Evolutionary conservation across 1,140 invertebrate genomes (phyloP).

Genomic region (Sinella curviseta): DNA sequence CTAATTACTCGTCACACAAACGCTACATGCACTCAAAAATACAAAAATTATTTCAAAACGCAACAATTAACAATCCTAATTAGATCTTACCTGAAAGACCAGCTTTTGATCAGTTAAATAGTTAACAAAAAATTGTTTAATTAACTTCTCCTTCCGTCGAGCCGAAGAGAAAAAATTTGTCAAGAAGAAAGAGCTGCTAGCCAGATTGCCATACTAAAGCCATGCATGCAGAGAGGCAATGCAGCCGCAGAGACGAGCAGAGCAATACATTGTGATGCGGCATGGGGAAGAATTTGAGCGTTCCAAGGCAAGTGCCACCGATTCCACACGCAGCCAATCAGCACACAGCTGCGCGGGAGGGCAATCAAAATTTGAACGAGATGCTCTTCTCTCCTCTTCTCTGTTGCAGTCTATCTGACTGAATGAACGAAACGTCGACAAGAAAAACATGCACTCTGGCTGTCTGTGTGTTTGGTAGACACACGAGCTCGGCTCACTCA

Average conservation of each 20-base stretch:
- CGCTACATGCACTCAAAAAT: too few species aligned
- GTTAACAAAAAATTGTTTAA: background rate
- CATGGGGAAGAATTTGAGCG: conserved; percentile 17
- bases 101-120: background rate
- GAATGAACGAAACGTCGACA: too few species aligned
- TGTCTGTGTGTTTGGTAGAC: too few species aligned
- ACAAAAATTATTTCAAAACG: background rate
- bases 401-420: too few species aligned
- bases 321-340: background rate
- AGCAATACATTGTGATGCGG: background rate
- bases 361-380: background rate
- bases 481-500: too few species aligned
- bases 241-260: background rate
- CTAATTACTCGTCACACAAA: too few species aligned
- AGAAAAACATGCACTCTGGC: too few species aligned
- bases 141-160: background rate
- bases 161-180: background rate
- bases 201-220: background rate
- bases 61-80: background rate
- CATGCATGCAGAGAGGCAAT: background rate
- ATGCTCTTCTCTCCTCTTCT: too few species aligned
- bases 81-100: conserved; percentile 9
- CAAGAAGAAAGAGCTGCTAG: background rate
- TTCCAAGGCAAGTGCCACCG: background rate
- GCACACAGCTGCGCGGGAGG: background rate